Conservation (phyloP, 2,113 vertebrate species). For the Tyto alba region DNA sequence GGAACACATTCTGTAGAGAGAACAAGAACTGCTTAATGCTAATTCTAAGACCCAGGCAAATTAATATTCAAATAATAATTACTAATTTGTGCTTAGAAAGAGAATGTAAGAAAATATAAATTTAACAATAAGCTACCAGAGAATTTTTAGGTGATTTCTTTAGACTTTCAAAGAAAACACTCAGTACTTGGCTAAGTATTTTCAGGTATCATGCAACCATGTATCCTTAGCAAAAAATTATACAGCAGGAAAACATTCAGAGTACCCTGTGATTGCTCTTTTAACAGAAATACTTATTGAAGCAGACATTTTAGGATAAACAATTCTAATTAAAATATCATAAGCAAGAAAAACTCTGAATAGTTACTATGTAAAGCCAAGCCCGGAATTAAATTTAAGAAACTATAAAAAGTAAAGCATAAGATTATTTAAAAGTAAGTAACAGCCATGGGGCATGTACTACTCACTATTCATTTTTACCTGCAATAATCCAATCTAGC, state of each 20-base stretch:
- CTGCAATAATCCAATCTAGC: not conserved
- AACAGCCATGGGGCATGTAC: not conserved
- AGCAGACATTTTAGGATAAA: not conserved
- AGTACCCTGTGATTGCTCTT: not conserved
- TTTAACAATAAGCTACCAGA: not conserved
- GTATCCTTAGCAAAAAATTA: not conserved
- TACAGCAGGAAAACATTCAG: not conserved
- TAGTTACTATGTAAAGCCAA: not conserved
- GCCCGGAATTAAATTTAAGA: not conserved
- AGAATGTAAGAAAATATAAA: not conserved
- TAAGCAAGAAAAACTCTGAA: not conserved
- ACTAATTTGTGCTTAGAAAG: not conserved
- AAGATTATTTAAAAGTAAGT: not conserved
- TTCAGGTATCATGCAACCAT: not conserved
- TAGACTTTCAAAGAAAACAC: not conserved
- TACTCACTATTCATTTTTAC: not conserved
- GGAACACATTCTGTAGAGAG: slow-evolving; percentile 79
- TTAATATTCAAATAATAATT: not conserved
- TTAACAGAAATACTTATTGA: not conserved
- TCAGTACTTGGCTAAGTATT: not conserved
- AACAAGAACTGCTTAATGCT: not conserved
- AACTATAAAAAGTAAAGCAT: not conserved
- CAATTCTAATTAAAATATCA: not conserved
- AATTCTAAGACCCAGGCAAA: not conserved
- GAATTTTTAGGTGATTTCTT: not conserved